Evolutionary conservation across 2,797 vertebrate genomes (phyloP), one percentile per base, ranked within the genome.

Genomic region (Hydrolagus colliei): DNA sequence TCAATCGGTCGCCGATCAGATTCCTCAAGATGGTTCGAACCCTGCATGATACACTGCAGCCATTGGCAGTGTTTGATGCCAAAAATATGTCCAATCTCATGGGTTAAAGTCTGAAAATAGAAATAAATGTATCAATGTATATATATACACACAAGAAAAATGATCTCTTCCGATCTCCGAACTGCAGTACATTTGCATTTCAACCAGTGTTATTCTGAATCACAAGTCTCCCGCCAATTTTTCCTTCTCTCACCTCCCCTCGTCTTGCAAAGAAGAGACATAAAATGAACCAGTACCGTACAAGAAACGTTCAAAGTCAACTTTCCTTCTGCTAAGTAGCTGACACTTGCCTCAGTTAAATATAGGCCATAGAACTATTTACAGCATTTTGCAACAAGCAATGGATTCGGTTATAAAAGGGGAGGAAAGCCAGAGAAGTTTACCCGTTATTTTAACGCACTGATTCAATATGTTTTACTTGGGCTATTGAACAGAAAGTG

Each of bases 21-120:
- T 87, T 95, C 94, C 63, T 94, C 91, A 86, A 94, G 88, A 90
- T 95, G 95, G 88, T 96, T 93, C 82, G 92, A 96, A 86, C 95
- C 94, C 87, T 93, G 94, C 93, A 95, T 93, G 73, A 94, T 89
- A 86, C 93, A 95, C 13, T 87, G 91, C 12, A 95, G 87, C 94
- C 94, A 94, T 90, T 92, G 95, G 88, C 94, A 94, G 86, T 93
- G 94, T 63, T 88, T 86, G 4, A 95, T 86, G 68, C 93, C 94
- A 86, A 94, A 95, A 73, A 94, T 93, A 75, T 93, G 94, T n/a
- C 93, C 92, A 0, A 93, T 93, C 90, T 95, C 95, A 74, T 92
- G 93, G 11, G 91, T 90, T 87, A 95, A 88, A 13, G 93, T 94
- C 94, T 95, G 89, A 85, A 88, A 89, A 84, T 71, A 41, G 16